Conservation (phyloP, 2,113 vertebrate genomes). For the Oceanodroma tethys region DNA sequence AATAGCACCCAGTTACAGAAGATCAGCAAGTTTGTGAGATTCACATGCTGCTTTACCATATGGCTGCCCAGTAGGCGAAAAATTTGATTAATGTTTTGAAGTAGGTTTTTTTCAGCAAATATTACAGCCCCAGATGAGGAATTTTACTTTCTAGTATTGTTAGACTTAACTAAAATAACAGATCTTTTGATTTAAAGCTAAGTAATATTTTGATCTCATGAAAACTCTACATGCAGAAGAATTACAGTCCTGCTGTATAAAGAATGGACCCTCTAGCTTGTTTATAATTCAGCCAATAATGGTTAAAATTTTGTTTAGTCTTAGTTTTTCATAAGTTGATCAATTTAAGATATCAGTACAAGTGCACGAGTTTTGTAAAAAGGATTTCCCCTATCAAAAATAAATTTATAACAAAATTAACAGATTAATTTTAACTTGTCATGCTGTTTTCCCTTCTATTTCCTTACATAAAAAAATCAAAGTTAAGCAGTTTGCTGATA, state of each 20-base stretch:
- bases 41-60: slow-evolving; percentile 99
- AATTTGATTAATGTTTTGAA: slow-evolving; percentile 99
- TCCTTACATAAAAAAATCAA: background rate
- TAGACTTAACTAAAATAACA: slow-evolving; percentile 65
- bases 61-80: slow-evolving; percentile 99
- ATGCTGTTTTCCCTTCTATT: background rate
- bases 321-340: background rate
- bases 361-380: background rate
- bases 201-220: slow-evolving; percentile 70
- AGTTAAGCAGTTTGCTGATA: background rate
- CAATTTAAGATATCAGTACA: background rate
- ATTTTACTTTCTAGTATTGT: slow-evolving; percentile 74
- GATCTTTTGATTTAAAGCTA: slow-evolving; percentile 75
- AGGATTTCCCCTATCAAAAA: background rate
- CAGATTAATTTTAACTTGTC: background rate
- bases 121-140: slow-evolving; percentile 91
- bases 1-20: slow-evolving; percentile 99
- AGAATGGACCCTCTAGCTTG: slow-evolving; percentile 5
- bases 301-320: background rate
- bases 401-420: background rate
- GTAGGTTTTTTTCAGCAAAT: slow-evolving; percentile 90
- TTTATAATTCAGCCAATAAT: slow-evolving; percentile 11
- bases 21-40: slow-evolving; percentile 99
- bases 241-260: slow-evolving; percentile 43
- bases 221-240: slow-evolving; percentile 64